Evolutionary conservation across 1,140 invertebrate genomes (phyloP).

Genomic region (Polypedilum vanderplanki): DNA sequence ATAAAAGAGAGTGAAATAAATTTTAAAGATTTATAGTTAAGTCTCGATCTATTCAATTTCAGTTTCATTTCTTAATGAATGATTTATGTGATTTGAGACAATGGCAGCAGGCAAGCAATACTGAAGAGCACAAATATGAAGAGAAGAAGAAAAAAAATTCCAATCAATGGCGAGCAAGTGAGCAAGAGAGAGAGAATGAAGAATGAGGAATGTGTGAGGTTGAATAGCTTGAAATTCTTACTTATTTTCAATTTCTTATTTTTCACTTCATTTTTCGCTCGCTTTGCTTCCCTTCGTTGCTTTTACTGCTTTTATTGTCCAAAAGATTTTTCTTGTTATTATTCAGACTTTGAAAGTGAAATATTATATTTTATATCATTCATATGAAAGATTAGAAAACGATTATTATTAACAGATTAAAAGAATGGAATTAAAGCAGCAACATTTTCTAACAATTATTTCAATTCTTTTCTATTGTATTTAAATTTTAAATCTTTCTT

Average conservation of each 20-base stretch:
- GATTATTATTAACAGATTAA: background rate
- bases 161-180: background rate
- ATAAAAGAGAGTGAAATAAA: constrained; percentile 1
- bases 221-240: constrained; percentile 9
- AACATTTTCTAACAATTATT: background rate
- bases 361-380: background rate
- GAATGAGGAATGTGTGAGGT: constrained; percentile 8
- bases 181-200: background rate
- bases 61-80: constrained; percentile 16
- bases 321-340: background rate
- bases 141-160: background rate
- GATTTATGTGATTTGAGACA: constrained; percentile 18
- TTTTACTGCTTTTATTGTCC: background rate
- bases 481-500: background rate
- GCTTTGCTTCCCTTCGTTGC: background rate
- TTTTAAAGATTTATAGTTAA: constrained; percentile 20
- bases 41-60: constrained; percentile 7
- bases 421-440: background rate
- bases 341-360: background rate
- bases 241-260: background rate
- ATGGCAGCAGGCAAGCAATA: no score
- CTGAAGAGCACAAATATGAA: background rate
- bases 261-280: background rate
- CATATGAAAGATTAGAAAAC: background rate
- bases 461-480: constrained; percentile 13